Conservation (phyloP, 1,140 invertebrate species). For the Eufriesea mexicana region DNA sequence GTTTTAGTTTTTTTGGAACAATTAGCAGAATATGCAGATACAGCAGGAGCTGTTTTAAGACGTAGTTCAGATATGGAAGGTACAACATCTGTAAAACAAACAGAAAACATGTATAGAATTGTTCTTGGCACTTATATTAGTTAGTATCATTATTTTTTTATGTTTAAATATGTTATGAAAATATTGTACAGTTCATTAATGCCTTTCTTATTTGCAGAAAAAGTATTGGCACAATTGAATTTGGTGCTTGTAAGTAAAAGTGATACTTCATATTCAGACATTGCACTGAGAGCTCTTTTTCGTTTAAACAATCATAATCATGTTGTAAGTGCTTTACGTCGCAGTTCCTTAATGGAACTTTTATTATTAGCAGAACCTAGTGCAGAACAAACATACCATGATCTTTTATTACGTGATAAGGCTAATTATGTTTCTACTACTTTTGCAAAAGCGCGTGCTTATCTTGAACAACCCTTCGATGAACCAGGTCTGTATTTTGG, state of each 20-base stretch:
- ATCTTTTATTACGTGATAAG: constrained; percentile 84
- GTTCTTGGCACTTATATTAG: constrained; percentile 90
- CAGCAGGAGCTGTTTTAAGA: constrained; percentile 86
- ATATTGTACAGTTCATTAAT: background rate
- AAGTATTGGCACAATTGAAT: constrained; percentile 93
- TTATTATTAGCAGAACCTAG: constrained; percentile 90
- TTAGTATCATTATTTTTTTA: constrained; percentile 75
- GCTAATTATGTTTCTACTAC: constrained; percentile 77
- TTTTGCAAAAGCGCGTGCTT: constrained; percentile 76
- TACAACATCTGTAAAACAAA: constrained; percentile 79
- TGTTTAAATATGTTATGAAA: constrained; percentile 14
- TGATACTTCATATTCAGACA: constrained; percentile 90
- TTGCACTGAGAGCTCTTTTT: constrained; percentile 92
- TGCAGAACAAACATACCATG: constrained; percentile 91
- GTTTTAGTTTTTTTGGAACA: constrained; percentile 95
- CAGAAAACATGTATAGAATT: constrained; percentile 83
- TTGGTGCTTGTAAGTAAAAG: constrained; percentile 92
- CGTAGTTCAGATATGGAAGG: constrained; percentile 83
- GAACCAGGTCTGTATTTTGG: constrained; percentile 73
- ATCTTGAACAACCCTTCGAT: constrained; percentile 76
- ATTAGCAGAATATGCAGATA: constrained; percentile 90
- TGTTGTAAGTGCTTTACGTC: constrained; percentile 93
- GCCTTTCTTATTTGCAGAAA: constrained; percentile 84
- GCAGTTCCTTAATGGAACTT: constrained; percentile 91
- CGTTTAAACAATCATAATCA: constrained; percentile 97